Evolutionary conservation across 2,797 vertebrate genomes (phyloP), one percentile per base, ranked within the genome.

Genomic region (Acipenser oxyrinchus): DNA sequence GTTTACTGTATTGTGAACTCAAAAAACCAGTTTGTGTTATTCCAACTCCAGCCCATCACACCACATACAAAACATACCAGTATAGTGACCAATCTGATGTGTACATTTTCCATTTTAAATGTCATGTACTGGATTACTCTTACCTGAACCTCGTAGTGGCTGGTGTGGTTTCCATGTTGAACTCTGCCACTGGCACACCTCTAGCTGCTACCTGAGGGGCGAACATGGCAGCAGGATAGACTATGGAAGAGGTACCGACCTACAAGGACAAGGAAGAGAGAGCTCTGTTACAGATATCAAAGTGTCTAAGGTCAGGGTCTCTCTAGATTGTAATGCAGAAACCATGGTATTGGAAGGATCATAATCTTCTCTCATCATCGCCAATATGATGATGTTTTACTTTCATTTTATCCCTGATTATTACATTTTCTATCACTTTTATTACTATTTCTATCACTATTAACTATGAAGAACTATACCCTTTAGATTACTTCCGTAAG

Each of bases 221-320:
- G 72, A 98, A 98, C 92, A 95, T 92, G 62, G 95, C 96, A 0
- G 95, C 95, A 0, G 96, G 96, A 79, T 96, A 97, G 69, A 99
- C 95, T 60, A 97, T 87, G 0, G 96, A 96, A 51, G 96, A 96
- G 0, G 95, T 96, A 18, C 96, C 96, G 50, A 98, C 94, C 96
- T 99, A 52, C 1, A 49, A 15, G 71, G 49, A 37, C 10, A 63
- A 13, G 18, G 23, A 64, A 15, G n/a, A 1, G 13, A 37, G 11
- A 12, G 18, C n/a, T 8, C 13, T 8, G 48, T 13, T 8, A 64
- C 37, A 51, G 53, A 10, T 63, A 37, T 48, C 51, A 57, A 62
- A 68, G 9, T n/a, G 59, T 1, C 52, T 53, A 1, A 8, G 9
- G 9, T 9, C 9, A 53, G 3, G 52, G 12, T 9, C 6, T n/a